Evolutionary conservation across 2,888 invertebrate species (phyloP).

Genomic region (Habroteleia sp.): DNA sequence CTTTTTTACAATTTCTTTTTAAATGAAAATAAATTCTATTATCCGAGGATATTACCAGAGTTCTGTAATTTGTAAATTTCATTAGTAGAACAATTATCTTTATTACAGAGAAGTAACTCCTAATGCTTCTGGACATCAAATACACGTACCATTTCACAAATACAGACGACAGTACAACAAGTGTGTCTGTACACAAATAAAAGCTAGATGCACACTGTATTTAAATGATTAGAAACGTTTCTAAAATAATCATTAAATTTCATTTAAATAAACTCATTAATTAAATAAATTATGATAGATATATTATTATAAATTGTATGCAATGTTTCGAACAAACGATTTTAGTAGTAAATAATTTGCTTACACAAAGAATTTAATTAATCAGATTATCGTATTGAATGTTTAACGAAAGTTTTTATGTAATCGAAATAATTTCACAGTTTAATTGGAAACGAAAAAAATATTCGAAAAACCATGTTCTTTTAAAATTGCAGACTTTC

Average conservation of each 20-base stretch:
- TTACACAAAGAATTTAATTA: no score
- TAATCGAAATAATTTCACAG: no score
- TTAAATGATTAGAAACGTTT: conserved; percentile 34
- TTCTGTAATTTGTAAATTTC: conserved; percentile 9
- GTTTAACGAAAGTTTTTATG: no score
- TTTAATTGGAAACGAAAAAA: background rate
- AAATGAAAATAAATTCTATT: conserved; percentile 9
- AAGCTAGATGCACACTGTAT: conserved; percentile 17
- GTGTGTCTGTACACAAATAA: conserved; percentile 15
- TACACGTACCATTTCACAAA: conserved; percentile 27
- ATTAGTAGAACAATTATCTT: conserved; percentile 22
- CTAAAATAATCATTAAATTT: conserved; percentile 19
- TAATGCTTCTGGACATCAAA: conserved; percentile 27
- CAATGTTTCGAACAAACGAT: no score
- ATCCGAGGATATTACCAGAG: background rate
- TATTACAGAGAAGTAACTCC: conserved; percentile 23
- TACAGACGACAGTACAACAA: conserved; percentile 17
- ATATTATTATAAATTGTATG: conserved; percentile 5
- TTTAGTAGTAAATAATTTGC: no score
- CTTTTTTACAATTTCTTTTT: background rate
- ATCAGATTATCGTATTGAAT: no score
- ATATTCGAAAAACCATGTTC: background rate
- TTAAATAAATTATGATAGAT: background rate
- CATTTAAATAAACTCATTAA: conserved; percentile 34
- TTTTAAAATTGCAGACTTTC: conserved; percentile 4